These are phyloP conservation scores for Pachydiplax longipennis DNA, from an alignment of 2,888 invertebrate genomes.

Conservation along the genomic window DNA sequence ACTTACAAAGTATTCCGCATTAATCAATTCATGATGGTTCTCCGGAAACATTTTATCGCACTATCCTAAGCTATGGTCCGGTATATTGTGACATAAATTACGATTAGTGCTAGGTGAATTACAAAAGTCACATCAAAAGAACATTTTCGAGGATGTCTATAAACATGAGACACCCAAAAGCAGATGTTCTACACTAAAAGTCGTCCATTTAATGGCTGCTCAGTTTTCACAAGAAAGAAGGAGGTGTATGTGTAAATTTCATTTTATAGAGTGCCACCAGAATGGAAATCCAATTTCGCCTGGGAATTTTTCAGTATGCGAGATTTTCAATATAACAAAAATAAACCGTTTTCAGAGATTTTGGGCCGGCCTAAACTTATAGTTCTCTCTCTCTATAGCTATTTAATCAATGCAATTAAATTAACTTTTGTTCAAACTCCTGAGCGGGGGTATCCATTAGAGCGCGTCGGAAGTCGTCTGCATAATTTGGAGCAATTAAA, in stretches of 20 bases:
- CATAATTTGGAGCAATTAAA: not conserved
- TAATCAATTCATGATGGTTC: no score
- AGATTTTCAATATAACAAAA: not conserved
- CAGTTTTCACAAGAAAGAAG: not conserved
- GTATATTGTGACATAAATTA: not conserved
- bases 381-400: not conserved
- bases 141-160: not conserved
- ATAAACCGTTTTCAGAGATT: not conserved
- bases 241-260: not conserved
- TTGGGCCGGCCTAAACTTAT: not conserved
- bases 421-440: not conserved
- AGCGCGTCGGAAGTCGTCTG: not conserved
- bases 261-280: not conserved
- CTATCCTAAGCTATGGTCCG: no score
- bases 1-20: no score
- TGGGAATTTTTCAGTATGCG: not conserved
- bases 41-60: no score
- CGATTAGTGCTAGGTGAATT: not conserved
- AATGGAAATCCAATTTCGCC: not conserved
- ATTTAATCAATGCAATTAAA: not conserved
- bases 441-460: not conserved
- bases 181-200: no score
- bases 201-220: not conserved
- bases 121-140: not conserved
- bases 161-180: not conserved